phyloP scores from a whole-genome alignment of 2,113 vertebrate species.

The Thunnus thynnus region DNA sequence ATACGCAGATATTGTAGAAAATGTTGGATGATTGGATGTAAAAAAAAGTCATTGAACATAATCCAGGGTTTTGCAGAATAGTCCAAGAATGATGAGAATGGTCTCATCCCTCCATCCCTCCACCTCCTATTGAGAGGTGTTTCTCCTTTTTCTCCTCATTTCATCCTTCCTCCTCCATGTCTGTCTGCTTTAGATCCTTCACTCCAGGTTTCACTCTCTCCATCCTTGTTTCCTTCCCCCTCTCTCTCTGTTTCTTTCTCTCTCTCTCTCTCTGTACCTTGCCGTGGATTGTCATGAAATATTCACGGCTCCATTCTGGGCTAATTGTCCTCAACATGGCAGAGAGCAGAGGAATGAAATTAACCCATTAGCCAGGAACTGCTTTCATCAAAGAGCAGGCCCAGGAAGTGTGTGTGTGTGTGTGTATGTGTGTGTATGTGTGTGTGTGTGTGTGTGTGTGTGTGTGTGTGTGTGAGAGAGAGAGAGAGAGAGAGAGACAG shows the following conservation, averaged over 20 bases:
- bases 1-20: too few species aligned
- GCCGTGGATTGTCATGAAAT: constrained; percentile 82
- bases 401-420: constrained; percentile 58
- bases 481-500: too few species aligned
- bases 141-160: too few species aligned
- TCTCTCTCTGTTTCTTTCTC: constrained; percentile 1
- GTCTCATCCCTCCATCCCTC: too few species aligned
- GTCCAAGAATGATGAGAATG: too few species aligned
- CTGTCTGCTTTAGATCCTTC: not conserved
- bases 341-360: constrained; percentile 84
- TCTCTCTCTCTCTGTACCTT: constrained; percentile 67
- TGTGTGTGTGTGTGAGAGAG: not conserved
- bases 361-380: constrained; percentile 83
- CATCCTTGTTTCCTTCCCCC: constrained; percentile 23
- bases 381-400: constrained; percentile 64
- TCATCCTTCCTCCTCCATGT: not conserved
- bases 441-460: constrained; percentile 31
- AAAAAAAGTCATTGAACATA: too few species aligned
- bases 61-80: not conserved
- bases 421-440: constrained; percentile 38
- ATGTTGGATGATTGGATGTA: too few species aligned
- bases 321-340: constrained; percentile 87
- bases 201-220: constrained; percentile 24
- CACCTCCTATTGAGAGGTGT: too few species aligned
- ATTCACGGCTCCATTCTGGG: constrained; percentile 85